Percentiles rank a stretch among this genome's conserved stretches.
These are phyloP conservation scores for Channa maculata DNA, from an alignment of 2,113 vertebrate genomes.

Conservation along the genomic window DNA sequence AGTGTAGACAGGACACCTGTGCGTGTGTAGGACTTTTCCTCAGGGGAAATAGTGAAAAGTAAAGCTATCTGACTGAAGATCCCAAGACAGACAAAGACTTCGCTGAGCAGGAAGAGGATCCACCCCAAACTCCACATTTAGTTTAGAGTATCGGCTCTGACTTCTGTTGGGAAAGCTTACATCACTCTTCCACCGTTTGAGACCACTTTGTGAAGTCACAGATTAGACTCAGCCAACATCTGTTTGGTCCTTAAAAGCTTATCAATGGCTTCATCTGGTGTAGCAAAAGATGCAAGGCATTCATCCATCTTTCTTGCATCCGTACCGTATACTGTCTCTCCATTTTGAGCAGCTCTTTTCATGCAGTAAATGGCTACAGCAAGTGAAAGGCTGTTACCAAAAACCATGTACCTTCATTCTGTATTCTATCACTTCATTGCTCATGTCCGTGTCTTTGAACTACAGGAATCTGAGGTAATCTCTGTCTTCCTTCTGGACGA, in stretches of 20 bases:
- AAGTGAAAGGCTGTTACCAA: background rate
- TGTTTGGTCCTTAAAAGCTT: background rate
- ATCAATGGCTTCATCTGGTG: background rate
- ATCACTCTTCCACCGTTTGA: background rate
- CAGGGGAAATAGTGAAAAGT: background rate
- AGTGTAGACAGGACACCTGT: background rate
- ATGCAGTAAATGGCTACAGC: background rate
- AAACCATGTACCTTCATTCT: slow-evolving; percentile 13
- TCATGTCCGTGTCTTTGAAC: background rate
- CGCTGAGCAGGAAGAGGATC: background rate
- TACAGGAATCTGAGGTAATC: slow-evolving; percentile 8
- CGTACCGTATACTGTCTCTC: background rate
- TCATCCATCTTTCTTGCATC: background rate
- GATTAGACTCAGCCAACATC: slow-evolving; percentile 17
- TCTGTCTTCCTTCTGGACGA: background rate
- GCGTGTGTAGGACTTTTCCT: background rate
- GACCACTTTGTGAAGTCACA: slow-evolving; percentile 18
- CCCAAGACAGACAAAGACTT: background rate
- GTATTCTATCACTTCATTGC: background rate
- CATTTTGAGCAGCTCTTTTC: background rate
- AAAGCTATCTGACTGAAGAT: background rate
- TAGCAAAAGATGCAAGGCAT: slow-evolving; percentile 2
- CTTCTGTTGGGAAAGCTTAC: background rate
- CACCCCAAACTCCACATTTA: slow-evolving; percentile 1
- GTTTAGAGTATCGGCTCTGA: background rate